A percentile compares a stretch with the other conserved stretches of the same genome.
Conservation (phyloP, 2,888 invertebrate genomes). For the Nephrotoma flavescens region DNA sequence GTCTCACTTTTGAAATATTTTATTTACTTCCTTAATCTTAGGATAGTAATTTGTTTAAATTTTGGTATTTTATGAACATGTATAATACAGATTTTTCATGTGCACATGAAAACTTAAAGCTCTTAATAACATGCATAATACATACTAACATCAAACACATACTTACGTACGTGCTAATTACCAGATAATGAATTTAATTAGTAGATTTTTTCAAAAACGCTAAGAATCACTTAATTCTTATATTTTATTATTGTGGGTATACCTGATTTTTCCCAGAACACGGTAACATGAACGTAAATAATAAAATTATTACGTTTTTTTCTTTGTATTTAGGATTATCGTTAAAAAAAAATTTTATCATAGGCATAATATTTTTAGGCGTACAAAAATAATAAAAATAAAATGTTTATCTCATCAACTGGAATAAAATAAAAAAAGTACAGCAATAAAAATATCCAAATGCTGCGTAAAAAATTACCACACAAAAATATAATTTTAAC, state of each 20-base stretch:
- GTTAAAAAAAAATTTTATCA: neutral
- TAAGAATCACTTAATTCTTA: neutral
- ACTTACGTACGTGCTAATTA: neutral
- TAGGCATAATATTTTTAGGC: neutral
- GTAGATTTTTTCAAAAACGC: neutral
- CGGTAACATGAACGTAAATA: neutral
- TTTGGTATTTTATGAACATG: too few species aligned
- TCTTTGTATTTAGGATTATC: neutral
- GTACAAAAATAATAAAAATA: neutral
- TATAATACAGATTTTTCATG: too few species aligned
- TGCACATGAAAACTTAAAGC: too few species aligned
- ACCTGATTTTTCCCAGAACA: neutral
- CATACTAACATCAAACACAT: too few species aligned
- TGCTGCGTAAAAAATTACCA: neutral
- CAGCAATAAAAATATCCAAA: neutral
- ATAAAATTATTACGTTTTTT: neutral
- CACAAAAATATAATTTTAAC: neutral
- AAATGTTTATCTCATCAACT: neutral
- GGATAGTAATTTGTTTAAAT: too few species aligned
- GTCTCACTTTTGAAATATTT: too few species aligned
- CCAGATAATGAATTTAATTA: neutral
- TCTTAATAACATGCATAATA: too few species aligned
- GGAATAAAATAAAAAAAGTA: neutral
- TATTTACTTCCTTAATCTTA: too few species aligned
- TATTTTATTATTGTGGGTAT: neutral